These are phyloP conservation scores for Eupithecia exiguata DNA, from an alignment of 2,888 invertebrate genomes.

Conservation along the genomic window DNA sequence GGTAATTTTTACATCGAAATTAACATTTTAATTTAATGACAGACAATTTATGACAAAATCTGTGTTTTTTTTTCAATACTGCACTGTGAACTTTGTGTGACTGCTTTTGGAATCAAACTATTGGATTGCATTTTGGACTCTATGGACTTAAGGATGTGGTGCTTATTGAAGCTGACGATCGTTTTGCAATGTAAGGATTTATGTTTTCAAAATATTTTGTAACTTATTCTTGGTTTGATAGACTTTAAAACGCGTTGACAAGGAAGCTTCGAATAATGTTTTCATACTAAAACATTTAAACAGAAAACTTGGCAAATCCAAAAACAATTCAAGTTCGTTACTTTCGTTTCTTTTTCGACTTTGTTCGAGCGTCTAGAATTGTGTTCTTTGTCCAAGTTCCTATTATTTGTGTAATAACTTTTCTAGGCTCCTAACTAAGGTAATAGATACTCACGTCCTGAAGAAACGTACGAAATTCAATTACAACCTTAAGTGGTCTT, in stretches of 20 bases:
- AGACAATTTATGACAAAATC: not conserved
- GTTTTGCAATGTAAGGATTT: conserved; percentile 68
- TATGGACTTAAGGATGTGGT: conserved; percentile 62
- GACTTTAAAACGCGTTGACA: not conserved
- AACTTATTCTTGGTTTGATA: not conserved
- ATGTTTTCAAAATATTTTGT: conserved; percentile 1
- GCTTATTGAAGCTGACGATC: conserved; percentile 63
- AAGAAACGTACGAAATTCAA: conserved; percentile 22
- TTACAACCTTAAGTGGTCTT: conserved; percentile 12
- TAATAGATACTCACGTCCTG: not conserved
- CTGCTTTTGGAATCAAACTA: conserved; percentile 2
- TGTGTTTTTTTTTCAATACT: not conserved
- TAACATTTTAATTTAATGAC: no score
- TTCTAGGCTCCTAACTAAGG: conserved; percentile 4
- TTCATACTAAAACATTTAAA: not conserved
- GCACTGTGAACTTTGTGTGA: conserved; percentile 1
- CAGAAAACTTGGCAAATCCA: not conserved
- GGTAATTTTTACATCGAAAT: not conserved
- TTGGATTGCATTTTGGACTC: conserved; percentile 38
- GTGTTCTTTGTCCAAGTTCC: not conserved
- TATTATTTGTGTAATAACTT: not conserved
- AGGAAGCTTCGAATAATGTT: not conserved
- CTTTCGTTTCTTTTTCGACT: not conserved
- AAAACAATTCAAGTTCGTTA: not conserved
- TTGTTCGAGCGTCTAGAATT: not conserved